A percentile compares a stretch with the other conserved stretches of the same genome.
Conservation (phyloP, 2,797 vertebrate species). For the Melopsittacus undulatus region DNA sequence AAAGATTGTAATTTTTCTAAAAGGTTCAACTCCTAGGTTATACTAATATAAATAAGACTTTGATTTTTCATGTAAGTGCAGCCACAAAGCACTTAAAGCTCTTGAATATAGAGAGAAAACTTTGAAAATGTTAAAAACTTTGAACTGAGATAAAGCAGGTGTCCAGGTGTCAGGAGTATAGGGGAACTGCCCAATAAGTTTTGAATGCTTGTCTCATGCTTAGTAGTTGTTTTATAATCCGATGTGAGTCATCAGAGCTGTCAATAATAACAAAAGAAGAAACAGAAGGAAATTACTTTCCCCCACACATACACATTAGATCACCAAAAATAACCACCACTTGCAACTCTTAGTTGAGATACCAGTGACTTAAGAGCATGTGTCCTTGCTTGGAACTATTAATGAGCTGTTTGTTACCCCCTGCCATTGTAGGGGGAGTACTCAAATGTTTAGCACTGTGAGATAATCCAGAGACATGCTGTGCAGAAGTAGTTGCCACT, state of each 20-base stretch:
- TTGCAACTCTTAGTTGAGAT: not conserved
- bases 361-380: not conserved
- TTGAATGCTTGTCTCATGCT: not conserved
- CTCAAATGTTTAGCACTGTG: conserved; percentile 31
- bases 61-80: not conserved
- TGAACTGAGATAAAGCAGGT: not conserved
- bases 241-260: not conserved
- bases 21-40: not conserved
- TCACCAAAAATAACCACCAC: conserved; percentile 12
- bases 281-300: conserved; percentile 16
- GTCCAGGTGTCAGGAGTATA: not conserved
- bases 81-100: not conserved
- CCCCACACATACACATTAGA: not conserved
- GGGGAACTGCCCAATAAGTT: not conserved
- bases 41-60: not conserved
- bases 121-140: not conserved
- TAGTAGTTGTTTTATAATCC: not conserved
- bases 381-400: conserved; percentile 41
- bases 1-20: not conserved
- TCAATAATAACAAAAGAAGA: not conserved
- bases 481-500: conserved; percentile 45
- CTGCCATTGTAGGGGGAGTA: not conserved
- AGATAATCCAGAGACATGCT: conserved; percentile 54
- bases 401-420: conserved; percentile 45
- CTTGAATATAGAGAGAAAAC: not conserved